Base-by-base conservation (phyloP, 2,113 vertebrate species). In the Athene noctua region DNA sequence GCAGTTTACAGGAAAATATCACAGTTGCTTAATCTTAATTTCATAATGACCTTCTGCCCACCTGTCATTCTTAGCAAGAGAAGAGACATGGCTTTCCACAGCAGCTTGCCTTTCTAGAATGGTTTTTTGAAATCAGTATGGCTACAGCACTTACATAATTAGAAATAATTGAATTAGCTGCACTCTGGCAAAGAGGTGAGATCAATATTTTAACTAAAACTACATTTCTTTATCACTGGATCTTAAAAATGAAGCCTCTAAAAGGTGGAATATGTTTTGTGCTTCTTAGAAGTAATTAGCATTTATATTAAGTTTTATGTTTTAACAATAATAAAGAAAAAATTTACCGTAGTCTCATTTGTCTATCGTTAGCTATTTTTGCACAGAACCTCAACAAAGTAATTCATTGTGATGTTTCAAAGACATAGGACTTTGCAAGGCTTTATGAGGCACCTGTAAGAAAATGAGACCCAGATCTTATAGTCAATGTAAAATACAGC, bases 161-260 rank as follows among this genome's bases (percentile, higher is more conserved):
- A 95, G 82, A 97, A 97, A 91, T 96, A 97, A 97, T 91, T 96
- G 52, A 97, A 97, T 97, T 94, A 96, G 59, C 91, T 93, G 88
- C 83, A 91, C n/a, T 95, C 57, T 87, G 65, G 32, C 51, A 97
- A 96, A 97, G 85, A 92, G 73, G 26, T 85, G 92, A 97, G 92
- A 95, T 97, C 77, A 96, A 90, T 86, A 96, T 96, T 97, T 91
- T 96, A 97, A 94, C 86, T 97, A 95, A 97, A 97, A 96, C 68
- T 95, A 21, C 26, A 13, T 97, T 97, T 84, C 75, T 96, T 92
- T 96, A 85, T 96, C 96, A 97, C 71, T 91, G 82, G 81, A 90
- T 96, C 91, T 96, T 96, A 96, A 96, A 91, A 97, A 95, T 89
- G 68, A 97, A 96, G 95, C 54, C n/a, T 96, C 34, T 65, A 72